Evolutionary conservation across 2,797 vertebrate species (phyloP).

Genomic region (Halcyon smyrnensis): DNA sequence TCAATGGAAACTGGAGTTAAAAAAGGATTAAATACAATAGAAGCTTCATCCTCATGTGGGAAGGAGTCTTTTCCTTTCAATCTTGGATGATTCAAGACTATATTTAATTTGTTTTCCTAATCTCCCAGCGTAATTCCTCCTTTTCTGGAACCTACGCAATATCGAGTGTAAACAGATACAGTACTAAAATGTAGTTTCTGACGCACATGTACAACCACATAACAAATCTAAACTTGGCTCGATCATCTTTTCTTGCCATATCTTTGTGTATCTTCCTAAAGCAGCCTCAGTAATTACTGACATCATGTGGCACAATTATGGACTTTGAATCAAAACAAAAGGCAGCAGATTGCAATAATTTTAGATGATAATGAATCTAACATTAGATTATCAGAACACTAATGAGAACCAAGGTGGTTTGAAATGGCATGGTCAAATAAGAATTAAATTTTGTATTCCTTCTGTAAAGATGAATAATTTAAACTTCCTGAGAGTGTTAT

Average conservation of each 20-base stretch:
- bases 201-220: slow-evolving; percentile 16
- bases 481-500: slow-evolving; percentile 22
- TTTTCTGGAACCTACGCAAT: slow-evolving; percentile 53
- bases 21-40: not conserved
- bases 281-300: slow-evolving; percentile 54
- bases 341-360: slow-evolving; percentile 56
- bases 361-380: slow-evolving; percentile 51
- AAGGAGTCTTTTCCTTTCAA: not conserved
- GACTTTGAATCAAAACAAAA: slow-evolving; percentile 68
- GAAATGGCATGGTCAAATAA: slow-evolving; percentile 24
- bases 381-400: slow-evolving; percentile 56
- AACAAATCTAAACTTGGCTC: slow-evolving; percentile 48
- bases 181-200: slow-evolving; percentile 54
- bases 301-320: slow-evolving; percentile 54
- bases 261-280: slow-evolving; percentile 36
- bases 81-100: slow-evolving; percentile 22
- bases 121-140: not conserved
- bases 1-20: not conserved
- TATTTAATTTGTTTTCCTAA: slow-evolving; percentile 43
- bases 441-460: slow-evolving; percentile 54
- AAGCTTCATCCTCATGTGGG: not conserved
- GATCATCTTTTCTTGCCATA: slow-evolving; percentile 29
- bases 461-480: slow-evolving; percentile 45
- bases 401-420: slow-evolving; percentile 55
- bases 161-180: slow-evolving; percentile 38